Evolutionary conservation across 2,113 vertebrate genomes (phyloP).

Genomic region (Cariama cristata): DNA sequence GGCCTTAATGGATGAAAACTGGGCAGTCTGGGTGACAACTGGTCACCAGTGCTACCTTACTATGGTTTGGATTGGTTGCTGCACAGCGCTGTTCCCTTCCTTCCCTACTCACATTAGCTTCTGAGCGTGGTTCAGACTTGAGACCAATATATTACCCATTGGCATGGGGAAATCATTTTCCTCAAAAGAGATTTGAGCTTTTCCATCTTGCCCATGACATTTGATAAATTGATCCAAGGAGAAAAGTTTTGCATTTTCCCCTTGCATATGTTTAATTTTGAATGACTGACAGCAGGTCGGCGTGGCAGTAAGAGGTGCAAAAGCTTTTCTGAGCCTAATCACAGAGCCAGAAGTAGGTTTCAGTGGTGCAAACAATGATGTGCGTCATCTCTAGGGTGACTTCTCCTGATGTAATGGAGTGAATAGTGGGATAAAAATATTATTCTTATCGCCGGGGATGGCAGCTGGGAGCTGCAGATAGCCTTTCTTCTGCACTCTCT

Average conservation of each 20-base stretch:
- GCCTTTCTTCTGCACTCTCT: background rate
- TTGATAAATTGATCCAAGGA: background rate
- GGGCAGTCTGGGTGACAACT: background rate
- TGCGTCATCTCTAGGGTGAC: background rate
- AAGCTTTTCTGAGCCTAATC: background rate
- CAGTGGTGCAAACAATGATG: rapidly evolving
- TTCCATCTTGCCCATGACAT: background rate
- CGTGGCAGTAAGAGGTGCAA: background rate
- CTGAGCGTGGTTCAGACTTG: background rate
- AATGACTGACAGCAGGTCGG: background rate
- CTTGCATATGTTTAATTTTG: background rate
- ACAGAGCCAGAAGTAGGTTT: background rate
- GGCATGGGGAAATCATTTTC: background rate
- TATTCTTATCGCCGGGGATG: background rate
- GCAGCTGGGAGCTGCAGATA: background rate
- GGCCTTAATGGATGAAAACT: background rate
- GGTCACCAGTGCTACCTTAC: background rate
- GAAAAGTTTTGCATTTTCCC: background rate
- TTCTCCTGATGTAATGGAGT: background rate
- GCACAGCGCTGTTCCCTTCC: background rate
- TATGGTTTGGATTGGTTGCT: background rate
- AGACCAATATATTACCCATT: background rate
- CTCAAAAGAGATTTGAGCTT: background rate
- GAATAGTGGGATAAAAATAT: background rate
- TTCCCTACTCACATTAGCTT: background rate